Evolutionary conservation across 2,888 invertebrate genomes (phyloP).

Genomic region (Leptura quadrifasciata): DNA sequence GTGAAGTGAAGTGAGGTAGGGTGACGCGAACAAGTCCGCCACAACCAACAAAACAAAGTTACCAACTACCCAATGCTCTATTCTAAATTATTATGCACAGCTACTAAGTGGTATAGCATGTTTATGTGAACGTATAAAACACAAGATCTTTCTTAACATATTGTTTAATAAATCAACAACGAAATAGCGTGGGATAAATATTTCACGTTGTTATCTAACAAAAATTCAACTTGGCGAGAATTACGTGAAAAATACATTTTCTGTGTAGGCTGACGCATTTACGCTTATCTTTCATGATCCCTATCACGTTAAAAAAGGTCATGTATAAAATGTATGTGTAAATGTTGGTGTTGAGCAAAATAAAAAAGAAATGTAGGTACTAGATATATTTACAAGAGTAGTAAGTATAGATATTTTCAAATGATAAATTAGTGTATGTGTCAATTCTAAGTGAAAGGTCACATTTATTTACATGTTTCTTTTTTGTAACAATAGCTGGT

Average conservation of each 20-base stretch:
- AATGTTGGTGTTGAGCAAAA: conserved; percentile 51
- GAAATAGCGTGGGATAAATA: neutral
- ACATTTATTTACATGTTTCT: conserved; percentile 34
- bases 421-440: conserved; percentile 19
- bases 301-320: conserved; percentile 33
- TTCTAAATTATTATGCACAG: conserved; percentile 70
- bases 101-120: conserved; percentile 63
- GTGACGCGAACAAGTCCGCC: conserved; percentile 74
- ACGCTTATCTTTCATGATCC: conserved; percentile 24
- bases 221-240: too few relatives aligned
- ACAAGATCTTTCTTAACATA: conserved; percentile 46
- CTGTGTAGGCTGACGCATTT: neutral
- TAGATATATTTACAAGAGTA: conserved; percentile 50
- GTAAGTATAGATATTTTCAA: conserved; percentile 30
- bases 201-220: too few relatives aligned
- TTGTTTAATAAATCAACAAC: neutral
- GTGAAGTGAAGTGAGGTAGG: conserved; percentile 74
- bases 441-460: conserved; percentile 20
- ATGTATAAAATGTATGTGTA: conserved; percentile 35
- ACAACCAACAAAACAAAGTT: conserved; percentile 75
- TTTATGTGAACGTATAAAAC: conserved; percentile 30
- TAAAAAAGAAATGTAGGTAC: conserved; percentile 49
- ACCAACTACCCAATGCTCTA: conserved; percentile 73
- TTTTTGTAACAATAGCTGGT: conserved; percentile 11
- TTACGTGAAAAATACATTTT: neutral